These are phyloP conservation scores for Pyrocephalus nanus DNA, from an alignment of 2,797 vertebrate genomes.

Conservation along the genomic window DNA sequence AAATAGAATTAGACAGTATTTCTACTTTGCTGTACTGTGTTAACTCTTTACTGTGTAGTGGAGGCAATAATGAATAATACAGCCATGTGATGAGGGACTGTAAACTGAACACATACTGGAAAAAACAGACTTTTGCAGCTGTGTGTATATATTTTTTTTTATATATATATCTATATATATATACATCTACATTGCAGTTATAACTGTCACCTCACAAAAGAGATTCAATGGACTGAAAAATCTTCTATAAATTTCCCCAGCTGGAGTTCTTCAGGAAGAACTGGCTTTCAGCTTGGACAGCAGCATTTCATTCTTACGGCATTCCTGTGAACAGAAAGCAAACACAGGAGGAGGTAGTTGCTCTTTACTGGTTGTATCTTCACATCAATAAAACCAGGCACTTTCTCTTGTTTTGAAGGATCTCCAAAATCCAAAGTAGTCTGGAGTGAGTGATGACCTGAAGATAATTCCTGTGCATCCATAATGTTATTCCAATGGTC, in stretches of 20 bases:
- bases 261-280: slow-evolving; percentile 71
- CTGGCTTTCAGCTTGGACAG: slow-evolving; percentile 88
- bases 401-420: neutral
- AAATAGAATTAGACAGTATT: slow-evolving; percentile 58
- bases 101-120: slow-evolving; percentile 40
- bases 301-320: slow-evolving; percentile 93
- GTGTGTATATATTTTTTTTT: neutral
- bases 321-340: slow-evolving; percentile 82
- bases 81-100: slow-evolving; percentile 32
- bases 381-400: neutral
- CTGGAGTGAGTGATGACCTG: neutral
- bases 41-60: slow-evolving; percentile 35
- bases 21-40: slow-evolving; percentile 29
- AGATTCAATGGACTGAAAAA: slow-evolving; percentile 24
- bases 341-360: neutral
- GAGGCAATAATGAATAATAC: slow-evolving; percentile 9
- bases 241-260: neutral
- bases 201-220: slow-evolving; percentile 50
- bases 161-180: slow-evolving; percentile 4
- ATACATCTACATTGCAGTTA: slow-evolving; percentile 42
- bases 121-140: slow-evolving; percentile 33
- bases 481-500: neutral
- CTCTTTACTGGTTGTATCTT: neutral
- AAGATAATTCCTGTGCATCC: neutral
- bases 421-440: neutral